Conservation (phyloP, 2,888 invertebrate genomes). For the Seira musarum region DNA sequence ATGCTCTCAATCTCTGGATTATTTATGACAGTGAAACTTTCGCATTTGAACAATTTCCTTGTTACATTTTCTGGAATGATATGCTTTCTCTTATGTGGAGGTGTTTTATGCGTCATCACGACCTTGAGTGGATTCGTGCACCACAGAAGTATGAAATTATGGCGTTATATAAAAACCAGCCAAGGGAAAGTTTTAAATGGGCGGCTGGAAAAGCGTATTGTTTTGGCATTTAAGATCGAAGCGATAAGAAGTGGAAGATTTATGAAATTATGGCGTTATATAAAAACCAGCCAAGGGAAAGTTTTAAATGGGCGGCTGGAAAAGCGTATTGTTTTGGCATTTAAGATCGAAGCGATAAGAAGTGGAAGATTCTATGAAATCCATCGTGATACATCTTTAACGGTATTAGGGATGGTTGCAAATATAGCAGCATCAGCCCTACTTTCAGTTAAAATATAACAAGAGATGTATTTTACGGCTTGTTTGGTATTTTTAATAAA, state of each 20-base stretch:
- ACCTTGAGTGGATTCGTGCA: not conserved
- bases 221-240: not conserved
- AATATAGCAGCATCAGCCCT: not conserved
- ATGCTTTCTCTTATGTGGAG: not conserved
- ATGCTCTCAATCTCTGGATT: not conserved
- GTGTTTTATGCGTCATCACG: not conserved
- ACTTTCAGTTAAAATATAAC: not conserved
- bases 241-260: not conserved
- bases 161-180: not conserved
- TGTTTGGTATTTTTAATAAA: no score
- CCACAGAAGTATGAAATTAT: not conserved
- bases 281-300: no score
- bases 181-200: no score
- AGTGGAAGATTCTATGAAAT: not conserved
- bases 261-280: not conserved
- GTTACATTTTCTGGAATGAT: not conserved
- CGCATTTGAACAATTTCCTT: not conserved
- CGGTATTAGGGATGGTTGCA: not conserved
- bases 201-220: not conserved
- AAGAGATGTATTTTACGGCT: no score
- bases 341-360: not conserved
- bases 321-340: not conserved
- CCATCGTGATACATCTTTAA: not conserved
- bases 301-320: not conserved
- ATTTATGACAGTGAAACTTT: not conserved